phyloP scores from a whole-genome alignment of 2,888 invertebrate genomes.

The Yponomeuta plumbellus region DNA sequence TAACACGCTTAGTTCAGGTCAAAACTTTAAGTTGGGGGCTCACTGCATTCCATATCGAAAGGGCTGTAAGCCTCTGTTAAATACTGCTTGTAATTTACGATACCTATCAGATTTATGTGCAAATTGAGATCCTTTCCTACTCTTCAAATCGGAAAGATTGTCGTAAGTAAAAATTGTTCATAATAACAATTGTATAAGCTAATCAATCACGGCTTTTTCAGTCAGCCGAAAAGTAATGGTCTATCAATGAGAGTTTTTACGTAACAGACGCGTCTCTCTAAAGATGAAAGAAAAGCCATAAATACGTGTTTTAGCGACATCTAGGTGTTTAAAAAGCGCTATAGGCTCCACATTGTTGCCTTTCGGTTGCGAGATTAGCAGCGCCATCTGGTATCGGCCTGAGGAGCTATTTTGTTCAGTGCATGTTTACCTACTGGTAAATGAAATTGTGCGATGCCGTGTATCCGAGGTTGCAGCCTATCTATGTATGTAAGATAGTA shows the following conservation, averaged over 20 bases:
- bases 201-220: too few species aligned
- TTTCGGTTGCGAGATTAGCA: slow-evolving; percentile 21
- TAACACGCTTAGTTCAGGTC: not conserved
- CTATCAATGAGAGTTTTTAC: too few species aligned
- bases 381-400: slow-evolving; percentile 47
- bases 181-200: too few species aligned
- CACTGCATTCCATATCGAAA: not conserved
- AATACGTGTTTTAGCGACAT: not conserved
- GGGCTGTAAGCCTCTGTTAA: not conserved
- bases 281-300: not conserved
- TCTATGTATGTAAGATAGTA: not conserved
- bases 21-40: not conserved
- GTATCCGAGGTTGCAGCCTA: not conserved
- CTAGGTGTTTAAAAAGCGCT: not conserved
- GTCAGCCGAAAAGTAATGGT: too few species aligned
- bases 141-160: too few species aligned
- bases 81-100: not conserved
- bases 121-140: not conserved
- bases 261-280: too few species aligned
- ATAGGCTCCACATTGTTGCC: not conserved
- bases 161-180: too few species aligned
- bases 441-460: not conserved
- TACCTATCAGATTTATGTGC: not conserved
- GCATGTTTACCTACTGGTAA: slow-evolving; percentile 27
- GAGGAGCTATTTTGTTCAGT: slow-evolving; percentile 37